Evolutionary conservation across 2,113 vertebrate species (phyloP).

Genomic region (Peromyscus californicus): DNA sequence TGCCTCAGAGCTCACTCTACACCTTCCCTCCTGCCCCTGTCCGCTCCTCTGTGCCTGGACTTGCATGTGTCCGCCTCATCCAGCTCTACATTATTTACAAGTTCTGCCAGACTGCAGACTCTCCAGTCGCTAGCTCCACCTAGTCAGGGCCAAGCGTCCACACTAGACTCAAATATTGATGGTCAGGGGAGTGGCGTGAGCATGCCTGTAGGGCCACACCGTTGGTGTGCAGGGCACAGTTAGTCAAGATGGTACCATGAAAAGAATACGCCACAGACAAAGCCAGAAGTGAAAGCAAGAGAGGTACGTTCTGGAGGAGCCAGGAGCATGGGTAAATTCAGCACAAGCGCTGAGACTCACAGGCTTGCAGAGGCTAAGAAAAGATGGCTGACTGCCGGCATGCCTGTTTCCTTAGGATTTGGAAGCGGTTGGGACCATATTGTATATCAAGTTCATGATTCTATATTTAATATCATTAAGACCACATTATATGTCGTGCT

Average conservation of each 20-base stretch:
- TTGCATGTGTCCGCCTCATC: neutral
- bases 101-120: neutral
- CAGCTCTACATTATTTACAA: neutral
- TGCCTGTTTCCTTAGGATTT: neutral
- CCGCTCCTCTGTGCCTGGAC: neutral
- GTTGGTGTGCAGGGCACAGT: neutral
- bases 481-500: neutral
- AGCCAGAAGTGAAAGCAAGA: slow-evolving; percentile 3
- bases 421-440: slow-evolving; percentile 1
- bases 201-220: neutral
- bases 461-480: slow-evolving; percentile 20
- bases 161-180: neutral
- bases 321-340: neutral
- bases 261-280: neutral
- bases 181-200: neutral
- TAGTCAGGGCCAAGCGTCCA: neutral
- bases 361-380: neutral
- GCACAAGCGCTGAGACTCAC: neutral
- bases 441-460: neutral
- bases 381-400: neutral
- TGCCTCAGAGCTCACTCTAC: neutral
- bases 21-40: neutral
- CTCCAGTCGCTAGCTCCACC: neutral
- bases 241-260: neutral
- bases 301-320: neutral